Evolutionary conservation across 1,140 invertebrate genomes (phyloP).

Genomic region (Schmidtea mediterranea): DNA sequence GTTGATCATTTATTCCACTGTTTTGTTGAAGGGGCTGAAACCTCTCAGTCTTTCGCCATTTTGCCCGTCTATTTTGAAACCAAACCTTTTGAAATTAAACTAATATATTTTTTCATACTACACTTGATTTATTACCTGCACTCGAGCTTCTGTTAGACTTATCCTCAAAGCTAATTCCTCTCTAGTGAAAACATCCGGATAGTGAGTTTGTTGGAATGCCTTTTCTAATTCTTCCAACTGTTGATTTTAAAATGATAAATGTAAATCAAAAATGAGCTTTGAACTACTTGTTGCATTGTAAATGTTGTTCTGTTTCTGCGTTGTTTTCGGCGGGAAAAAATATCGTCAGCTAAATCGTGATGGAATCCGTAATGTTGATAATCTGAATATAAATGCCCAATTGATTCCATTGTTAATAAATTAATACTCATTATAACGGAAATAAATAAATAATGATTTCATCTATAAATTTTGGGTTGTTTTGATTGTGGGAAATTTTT

Average conservation of each 20-base stretch:
- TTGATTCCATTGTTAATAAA: too few relatives aligned
- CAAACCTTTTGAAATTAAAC: slow-evolving; percentile 17
- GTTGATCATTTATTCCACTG: too few relatives aligned
- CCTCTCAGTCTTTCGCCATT: slow-evolving; percentile 17
- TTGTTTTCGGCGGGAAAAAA: slow-evolving; percentile 76
- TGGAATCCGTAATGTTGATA: slow-evolving; percentile 27
- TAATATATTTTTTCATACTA: background rate
- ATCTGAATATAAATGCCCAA: too few relatives aligned
- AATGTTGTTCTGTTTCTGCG: slow-evolving; percentile 79
- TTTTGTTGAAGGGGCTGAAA: background rate
- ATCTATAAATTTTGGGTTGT: too few relatives aligned
- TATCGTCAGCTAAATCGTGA: slow-evolving; percentile 69
- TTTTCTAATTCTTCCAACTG: slow-evolving; percentile 95
- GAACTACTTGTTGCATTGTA: slow-evolving; percentile 59
- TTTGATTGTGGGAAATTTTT: too few relatives aligned
- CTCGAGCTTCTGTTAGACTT: slow-evolving; percentile 95
- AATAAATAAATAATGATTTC: too few relatives aligned
- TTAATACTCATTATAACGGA: too few relatives aligned
- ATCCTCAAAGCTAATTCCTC: slow-evolving; percentile 94
- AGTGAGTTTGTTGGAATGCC: slow-evolving; percentile 96
- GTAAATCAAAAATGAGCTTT: background rate
- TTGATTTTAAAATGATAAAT: background rate
- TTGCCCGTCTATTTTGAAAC: slow-evolving; percentile 27
- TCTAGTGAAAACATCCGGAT: slow-evolving; percentile 96
- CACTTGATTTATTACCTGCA: slow-evolving; percentile 81